Base-by-base conservation (phyloP, 2,888 invertebrate species). In the Drosophila barbarae region DNA sequence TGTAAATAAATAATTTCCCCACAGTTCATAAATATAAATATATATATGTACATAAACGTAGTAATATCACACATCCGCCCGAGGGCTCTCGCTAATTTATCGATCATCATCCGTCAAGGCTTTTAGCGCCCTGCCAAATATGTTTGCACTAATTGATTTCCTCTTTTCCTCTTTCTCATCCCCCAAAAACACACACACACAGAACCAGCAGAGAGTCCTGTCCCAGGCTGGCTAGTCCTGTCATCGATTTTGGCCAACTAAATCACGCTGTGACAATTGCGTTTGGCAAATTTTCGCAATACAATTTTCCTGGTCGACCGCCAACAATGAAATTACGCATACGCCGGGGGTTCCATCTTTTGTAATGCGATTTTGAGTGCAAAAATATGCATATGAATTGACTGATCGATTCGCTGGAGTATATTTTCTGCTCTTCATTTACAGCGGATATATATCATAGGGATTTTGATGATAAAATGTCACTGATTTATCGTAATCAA, bases 111-210 rank as follows among this genome's bases (percentile, higher is more conserved):
- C 66, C 69, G 76, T 64, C 74, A 63, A 59, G 54, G 56, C 66
- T 50, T 70, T 69, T 63, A 61, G 54, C 70, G 55, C 63, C 56
- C 59, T 52, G 78, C 52, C 55, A 71, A 76, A 82, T 64, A 69
- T 65, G 75, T 73, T 68, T 73, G 71, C 41, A 67, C 58, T 81
- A 84, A 84, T 81, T 79, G 76, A 79, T 84, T 79, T 68, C 63
- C 76, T 64, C 73, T 61, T 66, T 39, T 68, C 63, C 76, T 61
- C 72, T 51, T 57, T 18, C 46, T n/a, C 42, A 26, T 26, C 5
- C 30, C 46, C 46, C 13, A 2, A 30, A 18, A 18, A 42, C 9
- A 30, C 28, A 46, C 44, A 8, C 30, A 46, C 4, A 30, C 1
- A 30, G 8, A 5, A 5, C 8, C 6, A 44, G 15, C 28, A 6